A percentile compares a stretch with the other conserved stretches of the same genome.
phyloP scores from a whole-genome alignment of 92 coral and sea anemone species.

The Scolanthus callimorphus region DNA sequence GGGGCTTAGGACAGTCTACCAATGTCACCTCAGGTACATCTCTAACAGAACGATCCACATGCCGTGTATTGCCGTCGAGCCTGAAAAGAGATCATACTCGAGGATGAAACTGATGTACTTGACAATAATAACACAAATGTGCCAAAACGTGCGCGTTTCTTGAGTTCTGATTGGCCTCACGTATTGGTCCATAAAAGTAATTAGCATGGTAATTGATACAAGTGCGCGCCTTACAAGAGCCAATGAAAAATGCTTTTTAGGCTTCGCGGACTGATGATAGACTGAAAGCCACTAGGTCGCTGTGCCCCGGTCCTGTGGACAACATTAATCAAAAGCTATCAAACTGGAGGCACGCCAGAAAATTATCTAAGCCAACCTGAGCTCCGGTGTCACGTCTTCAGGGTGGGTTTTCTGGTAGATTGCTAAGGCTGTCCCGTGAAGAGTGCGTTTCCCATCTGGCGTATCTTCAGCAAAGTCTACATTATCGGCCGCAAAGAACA shows the following conservation, averaged over 20 bases:
- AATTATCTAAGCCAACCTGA: conserved; percentile 18
- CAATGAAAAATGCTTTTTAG: too few relatives aligned
- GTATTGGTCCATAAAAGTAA: too few relatives aligned
- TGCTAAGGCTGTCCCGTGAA: conserved; percentile 59
- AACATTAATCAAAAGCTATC: neutral
- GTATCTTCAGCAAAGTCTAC: conserved; percentile 56
- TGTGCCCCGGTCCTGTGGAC: too few relatives aligned
- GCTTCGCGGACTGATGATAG: too few relatives aligned
- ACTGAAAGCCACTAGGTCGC: too few relatives aligned
- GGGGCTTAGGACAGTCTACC: conserved; percentile 35
- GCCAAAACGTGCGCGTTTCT: neutral
- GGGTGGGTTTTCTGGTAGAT: conserved; percentile 39
- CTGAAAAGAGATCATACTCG: neutral
- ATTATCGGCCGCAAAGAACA: conserved; percentile 51
- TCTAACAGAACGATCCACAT: conserved; percentile 2
- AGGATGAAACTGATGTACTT: neutral
- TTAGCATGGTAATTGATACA: too few relatives aligned
- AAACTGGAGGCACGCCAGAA: neutral
- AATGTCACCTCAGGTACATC: conserved; percentile 23
- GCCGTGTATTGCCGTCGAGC: neutral
- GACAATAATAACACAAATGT: neutral
- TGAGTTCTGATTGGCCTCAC: neutral
- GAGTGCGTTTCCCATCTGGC: conserved; percentile 38
- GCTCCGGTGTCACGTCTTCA: conserved; percentile 30
- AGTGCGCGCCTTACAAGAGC: too few relatives aligned